Evolutionary conservation across 2,888 invertebrate species (phyloP).

Genomic region (Pherbina coryleti): DNA sequence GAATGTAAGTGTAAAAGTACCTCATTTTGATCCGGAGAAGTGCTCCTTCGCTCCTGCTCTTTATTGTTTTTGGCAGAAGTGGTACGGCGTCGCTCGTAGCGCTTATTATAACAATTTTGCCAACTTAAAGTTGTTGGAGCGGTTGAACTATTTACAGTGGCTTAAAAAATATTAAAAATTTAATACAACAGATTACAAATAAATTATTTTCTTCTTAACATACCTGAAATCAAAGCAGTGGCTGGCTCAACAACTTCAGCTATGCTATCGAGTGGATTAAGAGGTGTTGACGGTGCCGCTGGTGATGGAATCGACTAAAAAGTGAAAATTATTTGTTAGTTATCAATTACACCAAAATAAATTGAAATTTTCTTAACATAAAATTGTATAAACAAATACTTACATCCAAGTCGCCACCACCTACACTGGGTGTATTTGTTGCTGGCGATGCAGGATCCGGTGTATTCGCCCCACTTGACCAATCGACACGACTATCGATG

Average conservation of each 20-base stretch:
- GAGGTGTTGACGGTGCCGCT: conserved; percentile 59
- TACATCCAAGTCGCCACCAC: conserved; percentile 66
- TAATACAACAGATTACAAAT: neutral
- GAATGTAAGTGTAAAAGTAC: too few species aligned
- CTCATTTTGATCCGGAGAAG: conserved; percentile 71
- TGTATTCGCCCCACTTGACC: conserved; percentile 79
- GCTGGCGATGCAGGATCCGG: conserved; percentile 78
- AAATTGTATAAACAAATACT: conserved; percentile 2
- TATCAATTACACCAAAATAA: too few species aligned
- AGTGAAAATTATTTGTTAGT: neutral
- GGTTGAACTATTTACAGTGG: conserved; percentile 22
- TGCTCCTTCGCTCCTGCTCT: conserved; percentile 68
- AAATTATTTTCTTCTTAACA: conserved; percentile 17
- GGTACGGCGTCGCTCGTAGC: conserved; percentile 66
- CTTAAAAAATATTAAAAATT: conserved; percentile 24
- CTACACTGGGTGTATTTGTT: conserved; percentile 60
- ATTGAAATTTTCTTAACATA: too few species aligned
- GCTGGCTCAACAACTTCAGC: conserved; percentile 52
- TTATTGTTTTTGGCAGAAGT: conserved; percentile 63
- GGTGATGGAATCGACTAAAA: conserved; percentile 67
- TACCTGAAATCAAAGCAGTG: conserved; percentile 42
- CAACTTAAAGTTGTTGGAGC: conserved; percentile 21
- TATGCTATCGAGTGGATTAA: conserved; percentile 59
- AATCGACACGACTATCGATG: conserved; percentile 77
- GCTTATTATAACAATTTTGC: conserved; percentile 50